A percentile compares a stretch with the other conserved stretches of the same genome.
These are phyloP conservation scores for Leptinotarsa texana DNA, from an alignment of 1,140 invertebrate species.

Conservation along the genomic window DNA sequence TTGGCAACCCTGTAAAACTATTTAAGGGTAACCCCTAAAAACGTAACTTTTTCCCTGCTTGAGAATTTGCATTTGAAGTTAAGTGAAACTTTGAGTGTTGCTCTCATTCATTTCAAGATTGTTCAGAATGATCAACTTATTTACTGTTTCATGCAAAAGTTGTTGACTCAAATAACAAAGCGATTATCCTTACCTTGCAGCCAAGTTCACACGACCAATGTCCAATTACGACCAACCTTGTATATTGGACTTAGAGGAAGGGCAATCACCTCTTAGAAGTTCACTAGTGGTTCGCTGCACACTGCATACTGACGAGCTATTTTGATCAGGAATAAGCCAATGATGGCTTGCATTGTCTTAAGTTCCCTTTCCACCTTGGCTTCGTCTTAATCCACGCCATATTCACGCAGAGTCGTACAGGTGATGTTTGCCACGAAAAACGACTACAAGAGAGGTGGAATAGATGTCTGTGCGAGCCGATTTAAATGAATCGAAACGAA, in stretches of 20 bases:
- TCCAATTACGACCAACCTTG: slow-evolving; percentile 39
- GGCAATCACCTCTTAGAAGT: slow-evolving; percentile 41
- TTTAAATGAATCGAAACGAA: background rate
- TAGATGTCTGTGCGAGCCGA: background rate
- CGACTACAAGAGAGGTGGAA: background rate
- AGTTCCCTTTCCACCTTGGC: slow-evolving; percentile 21
- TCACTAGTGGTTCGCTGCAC: slow-evolving; percentile 39
- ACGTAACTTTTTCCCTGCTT: no score
- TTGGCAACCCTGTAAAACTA: no score
- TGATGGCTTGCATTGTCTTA: slow-evolving; percentile 32
- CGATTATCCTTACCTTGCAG: background rate
- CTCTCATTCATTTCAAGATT: no score
- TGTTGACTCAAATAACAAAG: background rate
- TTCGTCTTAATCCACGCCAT: slow-evolving; percentile 7
- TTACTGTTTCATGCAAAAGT: no score
- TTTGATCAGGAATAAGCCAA: slow-evolving; percentile 26
- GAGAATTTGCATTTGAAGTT: no score
- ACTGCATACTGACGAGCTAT: slow-evolving; percentile 39
- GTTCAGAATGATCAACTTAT: no score
- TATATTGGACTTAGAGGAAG: slow-evolving; percentile 35
- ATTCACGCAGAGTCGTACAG: slow-evolving; percentile 7
- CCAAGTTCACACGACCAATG: slow-evolving; percentile 36
- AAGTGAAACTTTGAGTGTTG: no score
- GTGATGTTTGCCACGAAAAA: background rate
- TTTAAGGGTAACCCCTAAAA: no score